These are phyloP conservation scores for Remorina albescens DNA, from an alignment of 2,797 vertebrate genomes.

Conservation along the genomic window DNA sequence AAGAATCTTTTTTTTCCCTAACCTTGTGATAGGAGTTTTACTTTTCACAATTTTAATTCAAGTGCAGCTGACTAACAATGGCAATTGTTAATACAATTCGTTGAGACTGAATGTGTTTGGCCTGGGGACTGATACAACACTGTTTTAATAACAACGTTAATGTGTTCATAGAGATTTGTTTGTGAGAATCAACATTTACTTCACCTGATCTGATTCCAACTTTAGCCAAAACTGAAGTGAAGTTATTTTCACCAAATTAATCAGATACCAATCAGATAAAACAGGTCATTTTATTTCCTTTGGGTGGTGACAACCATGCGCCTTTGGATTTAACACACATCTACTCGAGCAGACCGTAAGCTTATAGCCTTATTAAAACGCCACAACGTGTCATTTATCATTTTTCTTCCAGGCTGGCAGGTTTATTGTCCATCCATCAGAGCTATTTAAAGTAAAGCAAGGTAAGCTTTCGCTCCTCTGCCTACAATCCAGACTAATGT, in stretches of 20 bases:
- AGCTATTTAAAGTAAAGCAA: slow-evolving; percentile 70
- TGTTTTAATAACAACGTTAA: no score
- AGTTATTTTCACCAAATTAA: background rate
- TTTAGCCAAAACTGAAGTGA: slow-evolving; percentile 11
- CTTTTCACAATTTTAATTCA: background rate
- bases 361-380: background rate
- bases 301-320: background rate
- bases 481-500: slow-evolving; percentile 27
- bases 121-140: background rate
- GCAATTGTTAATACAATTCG: no score
- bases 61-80: background rate
- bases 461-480: slow-evolving; percentile 57
- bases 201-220: slow-evolving; percentile 7
- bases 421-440: slow-evolving; percentile 39
- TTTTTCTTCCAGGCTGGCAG: background rate
- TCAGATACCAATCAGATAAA: slow-evolving; percentile 12
- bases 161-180: no score
- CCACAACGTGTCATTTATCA: slow-evolving; percentile 12
- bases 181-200: background rate
- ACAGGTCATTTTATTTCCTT: slow-evolving; percentile 3
- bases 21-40: background rate
- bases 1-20: background rate
- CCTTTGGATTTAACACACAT: background rate
- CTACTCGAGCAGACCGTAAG: background rate
- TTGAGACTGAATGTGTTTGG: no score